phyloP scores from a whole-genome alignment of 30 jellyfish, hydroid and myxozoan genomes.

The Aurelia sp. region DNA sequence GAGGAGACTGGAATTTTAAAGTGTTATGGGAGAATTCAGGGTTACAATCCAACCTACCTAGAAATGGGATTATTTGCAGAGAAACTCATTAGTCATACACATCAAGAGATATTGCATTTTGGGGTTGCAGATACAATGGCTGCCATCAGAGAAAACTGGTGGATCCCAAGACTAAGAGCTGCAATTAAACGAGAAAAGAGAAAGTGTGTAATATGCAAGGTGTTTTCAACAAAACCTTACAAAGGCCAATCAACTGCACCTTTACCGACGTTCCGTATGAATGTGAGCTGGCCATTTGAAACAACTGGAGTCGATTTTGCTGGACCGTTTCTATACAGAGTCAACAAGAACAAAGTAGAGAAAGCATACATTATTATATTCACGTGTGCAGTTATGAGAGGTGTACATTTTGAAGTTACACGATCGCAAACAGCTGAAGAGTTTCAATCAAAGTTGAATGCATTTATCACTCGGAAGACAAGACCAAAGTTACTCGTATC shows the following conservation, averaged over 20 bases:
- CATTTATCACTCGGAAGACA: constrained; percentile 2
- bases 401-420: constrained; percentile 17
- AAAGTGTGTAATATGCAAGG: constrained; percentile 46
- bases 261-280: constrained; percentile 25
- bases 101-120: constrained; percentile 9
- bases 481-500: constrained; percentile 15
- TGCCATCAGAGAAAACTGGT: constrained; percentile 40
- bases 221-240: constrained; percentile 38
- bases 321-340: constrained; percentile 29
- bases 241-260: constrained; percentile 21
- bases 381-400: constrained; percentile 10
- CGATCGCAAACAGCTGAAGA: constrained; percentile 38
- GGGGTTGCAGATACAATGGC: constrained; percentile 4
- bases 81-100: constrained; percentile 31
- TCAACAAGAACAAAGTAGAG: constrained; percentile 43
- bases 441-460: neutral
- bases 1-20: constrained; percentile 3
- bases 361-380: constrained; percentile 24
- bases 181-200: constrained; percentile 12
- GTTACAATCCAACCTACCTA: neutral
- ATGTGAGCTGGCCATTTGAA: constrained; percentile 38
- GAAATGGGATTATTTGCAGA: constrained; percentile 25
- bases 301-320: constrained; percentile 48
- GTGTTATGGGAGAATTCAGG: constrained; percentile 1
- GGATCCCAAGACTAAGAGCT: constrained; percentile 15